phyloP scores from a whole-genome alignment of 2,797 vertebrate species.

The Lutjanus argentimaculatus region DNA sequence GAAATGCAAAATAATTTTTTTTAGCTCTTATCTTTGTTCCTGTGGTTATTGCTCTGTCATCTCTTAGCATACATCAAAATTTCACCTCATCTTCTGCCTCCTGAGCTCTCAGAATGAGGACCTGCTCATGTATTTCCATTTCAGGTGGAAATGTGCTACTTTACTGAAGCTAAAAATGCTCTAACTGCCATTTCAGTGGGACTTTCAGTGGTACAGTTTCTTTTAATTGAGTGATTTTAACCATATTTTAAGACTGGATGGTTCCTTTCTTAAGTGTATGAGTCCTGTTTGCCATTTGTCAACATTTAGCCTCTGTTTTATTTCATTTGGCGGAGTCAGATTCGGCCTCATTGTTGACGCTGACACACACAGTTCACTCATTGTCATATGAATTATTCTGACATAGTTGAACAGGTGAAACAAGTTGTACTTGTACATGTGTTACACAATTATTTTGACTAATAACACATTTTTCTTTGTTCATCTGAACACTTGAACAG shows the following conservation, averaged over 20 bases:
- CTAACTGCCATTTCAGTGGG: no score
- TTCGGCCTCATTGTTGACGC: not conserved
- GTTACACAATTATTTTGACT: not conserved
- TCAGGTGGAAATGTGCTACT: not conserved
- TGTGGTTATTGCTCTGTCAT: not conserved
- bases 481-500: not conserved
- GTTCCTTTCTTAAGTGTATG: not conserved
- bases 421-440: not conserved
- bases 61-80: fast-evolving
- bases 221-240: no score
- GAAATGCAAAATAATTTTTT: not conserved
- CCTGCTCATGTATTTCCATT: not conserved
- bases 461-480: not conserved
- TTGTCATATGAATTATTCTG: not conserved
- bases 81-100: not conserved
- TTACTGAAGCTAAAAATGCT: not conserved
- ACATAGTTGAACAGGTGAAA: constrained; percentile 16
- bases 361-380: not conserved
- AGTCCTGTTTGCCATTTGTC: not conserved
- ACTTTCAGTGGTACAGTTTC: not conserved
- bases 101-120: not conserved
- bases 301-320: not conserved
- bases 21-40: not conserved
- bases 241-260: not conserved
- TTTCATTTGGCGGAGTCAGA: not conserved